Evolutionary conservation across 2,888 invertebrate species (phyloP).

Genomic region (Drosophila cognata): DNA sequence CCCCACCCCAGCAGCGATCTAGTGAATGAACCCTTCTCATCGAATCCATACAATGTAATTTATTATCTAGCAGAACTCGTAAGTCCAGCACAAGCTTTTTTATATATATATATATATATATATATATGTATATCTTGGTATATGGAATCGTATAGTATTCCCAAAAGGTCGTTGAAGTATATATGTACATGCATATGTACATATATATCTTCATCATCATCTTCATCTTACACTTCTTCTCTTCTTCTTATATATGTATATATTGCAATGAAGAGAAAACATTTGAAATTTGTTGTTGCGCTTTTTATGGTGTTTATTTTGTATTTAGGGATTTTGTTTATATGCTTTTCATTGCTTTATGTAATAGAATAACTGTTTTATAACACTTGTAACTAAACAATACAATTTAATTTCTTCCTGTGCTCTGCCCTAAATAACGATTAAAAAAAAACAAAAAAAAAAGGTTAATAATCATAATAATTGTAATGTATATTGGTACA

Average conservation of each 20-base stretch:
- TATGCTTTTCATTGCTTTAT: slow-evolving; percentile 50
- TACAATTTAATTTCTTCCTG: slow-evolving; percentile 68
- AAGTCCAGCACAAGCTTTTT: background rate
- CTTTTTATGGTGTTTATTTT: slow-evolving; percentile 53
- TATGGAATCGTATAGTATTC: background rate
- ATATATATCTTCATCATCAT: background rate
- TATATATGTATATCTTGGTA: background rate
- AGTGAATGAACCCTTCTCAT: background rate
- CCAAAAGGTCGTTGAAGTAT: background rate
- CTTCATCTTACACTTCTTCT: no score
- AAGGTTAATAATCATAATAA: slow-evolving; percentile 33
- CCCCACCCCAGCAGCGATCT: background rate
- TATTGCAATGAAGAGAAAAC: slow-evolving; percentile 9
- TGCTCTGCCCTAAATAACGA: slow-evolving; percentile 68
- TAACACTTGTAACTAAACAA: slow-evolving; percentile 66
- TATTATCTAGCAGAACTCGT: background rate
- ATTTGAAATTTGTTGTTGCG: slow-evolving; percentile 9
- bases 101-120: no score
- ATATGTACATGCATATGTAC: background rate
- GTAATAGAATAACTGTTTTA: slow-evolving; percentile 59
- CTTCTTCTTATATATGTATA: background rate
- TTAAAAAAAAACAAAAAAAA: slow-evolving; percentile 44
- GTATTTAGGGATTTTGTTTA: slow-evolving; percentile 53
- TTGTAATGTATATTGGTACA: slow-evolving; percentile 46
- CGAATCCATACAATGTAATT: background rate